Conservation (phyloP, 2,888 invertebrate species). For the Ectemnius continuus region DNA sequence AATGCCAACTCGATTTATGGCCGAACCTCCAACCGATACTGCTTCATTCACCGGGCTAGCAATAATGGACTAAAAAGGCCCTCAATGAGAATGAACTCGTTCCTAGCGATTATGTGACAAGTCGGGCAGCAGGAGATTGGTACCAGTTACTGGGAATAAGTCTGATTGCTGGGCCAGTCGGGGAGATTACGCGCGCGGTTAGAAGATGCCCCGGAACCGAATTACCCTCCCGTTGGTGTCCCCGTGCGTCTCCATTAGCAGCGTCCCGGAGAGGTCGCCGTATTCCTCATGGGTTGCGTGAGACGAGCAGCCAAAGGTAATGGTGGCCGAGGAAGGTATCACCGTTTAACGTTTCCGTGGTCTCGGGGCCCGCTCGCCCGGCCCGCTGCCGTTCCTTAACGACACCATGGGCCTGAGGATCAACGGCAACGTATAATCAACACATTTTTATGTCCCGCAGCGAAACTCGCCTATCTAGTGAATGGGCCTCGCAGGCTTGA, state of each 20-base stretch:
- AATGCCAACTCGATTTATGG: constrained; percentile 48
- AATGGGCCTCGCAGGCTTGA: constrained; percentile 62
- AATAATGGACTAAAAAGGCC: too few relatives aligned
- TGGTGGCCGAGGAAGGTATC: constrained; percentile 56
- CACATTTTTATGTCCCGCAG: constrained; percentile 77
- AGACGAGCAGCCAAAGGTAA: constrained; percentile 44
- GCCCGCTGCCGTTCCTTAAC: constrained; percentile 70
- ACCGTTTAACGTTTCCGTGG: constrained; percentile 70
- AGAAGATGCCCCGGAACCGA: background rate
- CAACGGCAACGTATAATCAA: constrained; percentile 76
- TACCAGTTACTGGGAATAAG: background rate
- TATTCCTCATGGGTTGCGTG: constrained; percentile 39
- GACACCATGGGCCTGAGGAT: constrained; percentile 68
- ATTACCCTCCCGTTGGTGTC: too few relatives aligned
- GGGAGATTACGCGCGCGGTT: background rate
- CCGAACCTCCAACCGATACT: constrained; percentile 28
- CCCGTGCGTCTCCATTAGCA: too few relatives aligned
- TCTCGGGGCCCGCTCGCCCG: constrained; percentile 41
- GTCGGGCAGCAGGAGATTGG: too few relatives aligned
- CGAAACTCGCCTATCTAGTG: constrained; percentile 71
- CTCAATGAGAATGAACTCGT: background rate
- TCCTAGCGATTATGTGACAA: background rate
- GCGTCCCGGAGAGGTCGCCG: constrained; percentile 8
- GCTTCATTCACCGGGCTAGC: constrained; percentile 19
- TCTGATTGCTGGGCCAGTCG: background rate